Evolutionary conservation across 2,888 invertebrate species (phyloP).

Genomic region (Crepidodera aurea): DNA sequence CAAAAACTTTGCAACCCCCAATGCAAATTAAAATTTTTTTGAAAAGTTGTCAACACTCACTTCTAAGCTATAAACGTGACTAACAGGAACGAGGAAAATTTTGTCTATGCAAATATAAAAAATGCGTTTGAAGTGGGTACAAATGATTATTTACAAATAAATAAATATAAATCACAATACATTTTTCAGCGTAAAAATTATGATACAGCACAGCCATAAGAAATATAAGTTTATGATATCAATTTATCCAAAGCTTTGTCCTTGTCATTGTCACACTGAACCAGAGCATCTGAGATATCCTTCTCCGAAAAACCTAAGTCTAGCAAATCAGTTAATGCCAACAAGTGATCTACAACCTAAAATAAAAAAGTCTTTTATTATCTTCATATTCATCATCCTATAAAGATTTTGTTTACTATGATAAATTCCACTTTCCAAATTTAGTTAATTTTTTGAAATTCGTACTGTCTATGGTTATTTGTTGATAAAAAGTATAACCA

Average conservation of each 20-base stretch:
- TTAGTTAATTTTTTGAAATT: too few relatives aligned
- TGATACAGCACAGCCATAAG: slow-evolving; percentile 51
- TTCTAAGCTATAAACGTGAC: too few relatives aligned
- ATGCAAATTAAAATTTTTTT: too few relatives aligned
- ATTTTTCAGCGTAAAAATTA: slow-evolving; percentile 39
- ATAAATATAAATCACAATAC: slow-evolving; percentile 41
- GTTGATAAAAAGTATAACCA: too few relatives aligned
- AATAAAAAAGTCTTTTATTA: slow-evolving; percentile 44
- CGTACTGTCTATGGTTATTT: too few relatives aligned
- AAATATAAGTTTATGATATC: slow-evolving; percentile 68
- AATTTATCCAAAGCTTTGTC: slow-evolving; percentile 87
- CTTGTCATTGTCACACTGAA: slow-evolving; percentile 81
- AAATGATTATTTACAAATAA: slow-evolving; percentile 43
- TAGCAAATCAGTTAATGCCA: slow-evolving; percentile 78
- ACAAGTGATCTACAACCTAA: slow-evolving; percentile 83
- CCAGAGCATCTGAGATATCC: slow-evolving; percentile 75
- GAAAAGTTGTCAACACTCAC: too few relatives aligned
- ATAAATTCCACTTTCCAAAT: too few relatives aligned
- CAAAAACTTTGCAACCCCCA: too few relatives aligned
- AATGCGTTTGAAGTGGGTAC: slow-evolving; percentile 21
- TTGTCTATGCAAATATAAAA: slow-evolving; percentile 21
- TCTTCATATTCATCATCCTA: too few relatives aligned
- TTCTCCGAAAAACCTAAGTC: slow-evolving; percentile 85
- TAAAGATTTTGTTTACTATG: too few relatives aligned
- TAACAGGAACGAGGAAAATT: too few relatives aligned